Evolutionary conservation across 92 coral and sea anemone genomes (phyloP).

Genomic region (Siderastrea siderea): DNA sequence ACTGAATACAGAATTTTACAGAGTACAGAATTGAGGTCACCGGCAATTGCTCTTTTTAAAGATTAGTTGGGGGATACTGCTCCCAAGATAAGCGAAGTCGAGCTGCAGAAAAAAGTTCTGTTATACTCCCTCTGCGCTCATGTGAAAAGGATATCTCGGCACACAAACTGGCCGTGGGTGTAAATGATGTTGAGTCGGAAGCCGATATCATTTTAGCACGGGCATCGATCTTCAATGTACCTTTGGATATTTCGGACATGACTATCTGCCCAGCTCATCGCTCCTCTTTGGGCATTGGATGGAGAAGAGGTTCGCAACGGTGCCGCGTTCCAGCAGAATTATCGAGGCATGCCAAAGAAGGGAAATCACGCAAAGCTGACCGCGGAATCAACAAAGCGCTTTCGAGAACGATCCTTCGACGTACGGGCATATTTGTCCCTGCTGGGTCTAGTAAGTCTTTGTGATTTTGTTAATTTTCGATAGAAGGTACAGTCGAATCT

Average conservation of each 20-base stretch:
- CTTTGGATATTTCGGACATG: constrained; percentile 37
- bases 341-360: constrained; percentile 44
- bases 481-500: not conserved
- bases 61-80: constrained; percentile 67
- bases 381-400: constrained; percentile 70
- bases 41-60: constrained; percentile 57
- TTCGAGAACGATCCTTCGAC: constrained; percentile 61
- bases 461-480: not conserved
- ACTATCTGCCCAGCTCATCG: constrained; percentile 64
- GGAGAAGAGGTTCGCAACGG: constrained; percentile 73
- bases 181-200: constrained; percentile 56
- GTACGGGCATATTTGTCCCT: constrained; percentile 58
- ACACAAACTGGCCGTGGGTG: constrained; percentile 42
- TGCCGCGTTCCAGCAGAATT: constrained; percentile 70
- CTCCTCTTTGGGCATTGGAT: constrained; percentile 69
- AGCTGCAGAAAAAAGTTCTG: constrained; percentile 34
- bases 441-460: constrained; percentile 57
- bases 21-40: constrained; percentile 3
- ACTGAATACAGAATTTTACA: constrained; percentile 6
- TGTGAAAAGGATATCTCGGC: constrained; percentile 54
- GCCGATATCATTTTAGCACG: constrained; percentile 56
- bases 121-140: constrained; percentile 58
- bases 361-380: constrained; percentile 66
- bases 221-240: constrained; percentile 50
- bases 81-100: constrained; percentile 58